These are phyloP conservation scores for Naso thynnoides DNA, from an alignment of 2,797 vertebrate species.

Conservation along the genomic window DNA sequence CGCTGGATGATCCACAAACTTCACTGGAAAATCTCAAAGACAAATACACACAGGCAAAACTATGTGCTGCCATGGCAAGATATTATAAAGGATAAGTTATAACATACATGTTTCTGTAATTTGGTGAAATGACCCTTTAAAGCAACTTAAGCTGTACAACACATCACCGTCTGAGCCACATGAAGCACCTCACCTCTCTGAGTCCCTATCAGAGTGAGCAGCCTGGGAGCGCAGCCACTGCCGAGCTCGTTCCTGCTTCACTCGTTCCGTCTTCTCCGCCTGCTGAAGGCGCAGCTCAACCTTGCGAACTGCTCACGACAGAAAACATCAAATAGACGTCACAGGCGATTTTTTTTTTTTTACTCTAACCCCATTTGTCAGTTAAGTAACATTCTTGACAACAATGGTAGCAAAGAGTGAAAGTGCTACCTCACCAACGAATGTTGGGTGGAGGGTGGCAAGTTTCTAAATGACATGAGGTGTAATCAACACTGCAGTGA, in stretches of 20 bases:
- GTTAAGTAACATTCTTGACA: conserved; percentile 4
- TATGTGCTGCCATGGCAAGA: no score
- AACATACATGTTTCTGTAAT: neutral
- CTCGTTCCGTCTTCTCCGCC: conserved; percentile 32
- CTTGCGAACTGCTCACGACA: conserved; percentile 60
- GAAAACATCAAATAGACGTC: conserved; percentile 61
- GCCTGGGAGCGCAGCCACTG: conserved; percentile 83
- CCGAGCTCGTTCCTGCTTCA: conserved; percentile 76
- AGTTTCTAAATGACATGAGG: conserved; percentile 14
- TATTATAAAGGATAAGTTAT: neutral
- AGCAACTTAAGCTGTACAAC: neutral
- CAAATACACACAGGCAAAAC: neutral
- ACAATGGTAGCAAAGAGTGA: conserved; percentile 16
- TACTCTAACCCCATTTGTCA: neutral
- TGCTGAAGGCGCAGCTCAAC: conserved; percentile 29
- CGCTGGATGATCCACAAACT: neutral
- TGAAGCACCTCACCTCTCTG: conserved; percentile 84
- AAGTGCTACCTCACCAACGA: neutral
- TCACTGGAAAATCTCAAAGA: neutral
- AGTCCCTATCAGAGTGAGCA: conserved; percentile 73
- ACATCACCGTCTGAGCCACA: neutral
- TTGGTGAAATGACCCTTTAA: neutral
- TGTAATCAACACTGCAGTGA: conserved; percentile 4
- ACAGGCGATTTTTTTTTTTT: conserved; percentile 11
- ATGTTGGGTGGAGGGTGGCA: neutral